Percentiles rank a stretch among this genome's conserved stretches.
Evolutionary conservation across 1,140 invertebrate species (phyloP).

Genomic region (Drosophila saltans): DNA sequence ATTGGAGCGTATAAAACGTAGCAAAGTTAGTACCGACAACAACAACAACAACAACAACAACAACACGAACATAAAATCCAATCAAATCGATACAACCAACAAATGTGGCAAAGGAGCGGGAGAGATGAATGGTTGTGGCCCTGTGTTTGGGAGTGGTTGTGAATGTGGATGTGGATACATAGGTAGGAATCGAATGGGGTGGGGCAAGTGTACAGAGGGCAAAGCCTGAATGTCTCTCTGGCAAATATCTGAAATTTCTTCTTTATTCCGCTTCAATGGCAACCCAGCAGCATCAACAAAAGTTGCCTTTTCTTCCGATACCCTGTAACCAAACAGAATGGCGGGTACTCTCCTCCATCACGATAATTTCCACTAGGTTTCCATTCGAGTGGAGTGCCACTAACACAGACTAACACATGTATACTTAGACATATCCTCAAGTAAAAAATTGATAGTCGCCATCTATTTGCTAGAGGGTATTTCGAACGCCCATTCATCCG

Average conservation of each 20-base stretch:
- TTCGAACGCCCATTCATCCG: background rate
- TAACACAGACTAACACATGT: too few relatives aligned
- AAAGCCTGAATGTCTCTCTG: constrained; percentile 28
- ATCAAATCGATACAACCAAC: constrained; percentile 77
- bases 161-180: background rate
- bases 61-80: constrained; percentile 66
- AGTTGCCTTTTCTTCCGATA: constrained; percentile 1
- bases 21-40: constrained; percentile 54
- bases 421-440: too few relatives aligned
- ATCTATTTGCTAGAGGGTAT: background rate
- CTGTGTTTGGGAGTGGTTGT: background rate
- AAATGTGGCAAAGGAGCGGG: constrained; percentile 14
- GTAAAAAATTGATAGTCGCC: too few relatives aligned
- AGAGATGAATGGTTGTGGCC: background rate
- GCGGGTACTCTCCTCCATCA: too few relatives aligned
- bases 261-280: constrained; percentile 16
- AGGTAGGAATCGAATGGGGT: background rate
- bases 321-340: background rate
- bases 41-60: constrained; percentile 6
- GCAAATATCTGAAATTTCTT: constrained; percentile 46
- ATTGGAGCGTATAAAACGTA: constrained; percentile 72
- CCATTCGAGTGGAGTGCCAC: too few relatives aligned
- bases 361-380: too few relatives aligned
- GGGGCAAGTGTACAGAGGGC: background rate
- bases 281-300: constrained; percentile 11